phyloP scores from a whole-genome alignment of 2,113 vertebrate genomes.

The Herpailurus yagouaroundi region DNA sequence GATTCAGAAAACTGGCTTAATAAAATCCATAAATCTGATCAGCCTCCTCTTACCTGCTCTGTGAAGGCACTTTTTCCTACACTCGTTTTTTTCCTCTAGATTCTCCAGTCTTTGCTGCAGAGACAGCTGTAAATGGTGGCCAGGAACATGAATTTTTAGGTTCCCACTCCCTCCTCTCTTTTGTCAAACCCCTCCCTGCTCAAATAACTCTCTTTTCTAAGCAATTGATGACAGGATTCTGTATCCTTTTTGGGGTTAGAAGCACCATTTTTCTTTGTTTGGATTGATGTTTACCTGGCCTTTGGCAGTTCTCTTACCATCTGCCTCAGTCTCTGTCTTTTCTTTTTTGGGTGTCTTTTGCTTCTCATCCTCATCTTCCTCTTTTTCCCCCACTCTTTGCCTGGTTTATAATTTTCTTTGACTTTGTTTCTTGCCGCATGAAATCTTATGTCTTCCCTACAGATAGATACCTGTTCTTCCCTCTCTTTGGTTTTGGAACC shows the following conservation, averaged over 20 bases:
- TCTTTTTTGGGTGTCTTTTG: background rate
- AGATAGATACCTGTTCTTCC: background rate
- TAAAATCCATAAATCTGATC: slow-evolving; percentile 81
- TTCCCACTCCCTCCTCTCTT: background rate
- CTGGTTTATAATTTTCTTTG: background rate
- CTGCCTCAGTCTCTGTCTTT: background rate
- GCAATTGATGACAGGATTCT: slow-evolving; percentile 10
- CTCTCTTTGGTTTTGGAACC: background rate
- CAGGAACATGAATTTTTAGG: slow-evolving; percentile 53
- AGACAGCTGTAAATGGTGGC: slow-evolving; percentile 52
- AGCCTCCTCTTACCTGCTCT: slow-evolving; percentile 72
- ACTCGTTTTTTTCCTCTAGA: background rate
- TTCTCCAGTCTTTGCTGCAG: slow-evolving; percentile 43
- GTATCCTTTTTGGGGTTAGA: background rate
- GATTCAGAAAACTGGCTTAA: slow-evolving; percentile 79
- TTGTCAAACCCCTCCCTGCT: background rate
- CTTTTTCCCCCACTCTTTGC: background rate
- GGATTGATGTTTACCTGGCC: background rate
- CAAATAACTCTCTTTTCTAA: slow-evolving; percentile 45
- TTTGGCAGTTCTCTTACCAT: background rate
- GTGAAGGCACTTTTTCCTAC: slow-evolving; percentile 59
- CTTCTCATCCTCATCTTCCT: background rate
- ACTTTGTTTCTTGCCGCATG: background rate
- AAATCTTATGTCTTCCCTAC: background rate
- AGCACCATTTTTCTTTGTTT: slow-evolving; percentile 12